Evolutionary conservation across 2,888 invertebrate genomes (phyloP), one percentile per base, ranked within the genome.

Genomic region (Carcina quercana): DNA sequence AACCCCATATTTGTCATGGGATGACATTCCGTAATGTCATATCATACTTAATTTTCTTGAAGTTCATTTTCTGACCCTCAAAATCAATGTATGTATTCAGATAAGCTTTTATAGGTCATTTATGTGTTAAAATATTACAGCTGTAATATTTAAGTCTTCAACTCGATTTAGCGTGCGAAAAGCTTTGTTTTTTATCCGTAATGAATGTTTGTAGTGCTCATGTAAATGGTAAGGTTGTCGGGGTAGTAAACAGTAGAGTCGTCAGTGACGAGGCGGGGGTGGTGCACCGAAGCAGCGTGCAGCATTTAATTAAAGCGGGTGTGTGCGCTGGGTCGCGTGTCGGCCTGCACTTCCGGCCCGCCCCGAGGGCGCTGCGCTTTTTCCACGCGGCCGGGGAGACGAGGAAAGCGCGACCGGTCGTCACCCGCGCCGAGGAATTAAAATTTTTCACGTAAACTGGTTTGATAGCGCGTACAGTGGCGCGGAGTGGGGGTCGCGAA

Each of bases 401-500:
- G 65, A 70, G 75, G 79, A 79, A 80, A 79, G 74, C 72, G 75
- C 73, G 75, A 61, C 62, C 74, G 76, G 75, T 78, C 79, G 75
- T 74, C 76, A 80, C 73, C 70, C 75, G 74, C 66, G 57, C 62
- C 53, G 52, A 63, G 71, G 69, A 74, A 78, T 79, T 76, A 76
- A 76, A 76, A 68, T 69, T 82, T 82, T 82, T 82, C 80, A 82
- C 72, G 74, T 79, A 79, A 80, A 80, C 82, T 74, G 79, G 83
- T 83, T 83, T 79, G 76, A 83, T 82, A 82, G 74, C 78, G 66
- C 65, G 69, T 72, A 71, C 66, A 49, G 68, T 63, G 61, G 66
- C 56, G 66, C 56, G 66, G 76, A 73, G 76, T 73, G 80, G 78
- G 80, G 79, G 72, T 75, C 71, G 78, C 80, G 73, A 79, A 78